Evolutionary conservation across 2,797 vertebrate genomes (phyloP).

Genomic region (Pipistrellus pipistrellus): DNA sequence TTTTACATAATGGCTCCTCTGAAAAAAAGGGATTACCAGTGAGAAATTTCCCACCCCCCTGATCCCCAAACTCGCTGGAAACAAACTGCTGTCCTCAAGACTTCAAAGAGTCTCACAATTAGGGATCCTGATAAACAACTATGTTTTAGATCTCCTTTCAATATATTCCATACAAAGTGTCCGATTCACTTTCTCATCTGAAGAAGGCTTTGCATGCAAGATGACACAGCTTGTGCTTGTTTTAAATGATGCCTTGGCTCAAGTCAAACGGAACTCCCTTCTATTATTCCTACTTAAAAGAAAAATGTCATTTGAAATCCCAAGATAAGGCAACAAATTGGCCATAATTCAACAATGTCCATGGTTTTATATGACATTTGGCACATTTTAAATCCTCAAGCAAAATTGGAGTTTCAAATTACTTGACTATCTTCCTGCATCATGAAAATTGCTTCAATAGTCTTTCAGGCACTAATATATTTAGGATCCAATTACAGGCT

Average conservation of each 20-base stretch:
- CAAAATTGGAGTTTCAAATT: neutral
- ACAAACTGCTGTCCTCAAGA: neutral
- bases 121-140: conserved; percentile 32
- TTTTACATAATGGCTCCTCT: neutral
- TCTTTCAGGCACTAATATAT: conserved; percentile 39
- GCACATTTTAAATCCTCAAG: conserved; percentile 57
- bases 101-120: neutral
- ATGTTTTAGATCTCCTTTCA: conserved; percentile 23
- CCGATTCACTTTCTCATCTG: neutral
- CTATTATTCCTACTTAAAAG: conserved; percentile 67
- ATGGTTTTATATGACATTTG: conserved; percentile 51
- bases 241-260: neutral
- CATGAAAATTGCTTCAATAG: conserved; percentile 63
- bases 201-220: conserved; percentile 4
- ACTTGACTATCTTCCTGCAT: neutral
- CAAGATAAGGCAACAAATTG: conserved; percentile 57
- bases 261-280: neutral
- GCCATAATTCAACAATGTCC: conserved; percentile 54
- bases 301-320: conserved; percentile 57
- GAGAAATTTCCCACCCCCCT: neutral
- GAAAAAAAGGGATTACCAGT: conserved; percentile 37
- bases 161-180: neutral
- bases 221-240: neutral
- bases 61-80: neutral
- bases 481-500: conserved; percentile 55